phyloP scores from a whole-genome alignment of 2,113 vertebrate species.

The Lagopus leucura region DNA sequence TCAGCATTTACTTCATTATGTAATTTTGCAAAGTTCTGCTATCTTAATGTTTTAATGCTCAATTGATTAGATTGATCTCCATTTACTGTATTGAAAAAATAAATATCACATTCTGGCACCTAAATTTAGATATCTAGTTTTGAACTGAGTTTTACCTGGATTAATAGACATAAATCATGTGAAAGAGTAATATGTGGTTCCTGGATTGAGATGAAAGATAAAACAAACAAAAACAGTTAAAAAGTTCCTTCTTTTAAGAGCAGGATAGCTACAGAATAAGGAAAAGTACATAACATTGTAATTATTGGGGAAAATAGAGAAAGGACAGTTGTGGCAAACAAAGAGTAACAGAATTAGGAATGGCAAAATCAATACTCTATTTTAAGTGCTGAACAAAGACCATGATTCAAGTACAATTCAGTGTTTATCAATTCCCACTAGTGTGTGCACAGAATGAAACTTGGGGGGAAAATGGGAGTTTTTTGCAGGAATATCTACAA shows the following conservation, averaged over 20 bases:
- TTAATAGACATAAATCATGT: too few relatives aligned
- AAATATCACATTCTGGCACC: neutral
- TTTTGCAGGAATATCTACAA: neutral
- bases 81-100: neutral
- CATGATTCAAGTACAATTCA: neutral
- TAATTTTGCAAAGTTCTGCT: neutral
- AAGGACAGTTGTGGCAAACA: neutral
- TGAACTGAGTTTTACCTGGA: neutral
- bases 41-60: neutral
- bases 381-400: neutral
- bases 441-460: neutral
- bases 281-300: neutral
- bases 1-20: neutral
- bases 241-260: neutral
- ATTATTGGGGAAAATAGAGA: neutral
- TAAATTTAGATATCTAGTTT: neutral
- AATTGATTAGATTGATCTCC: neutral
- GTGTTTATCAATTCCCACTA: neutral
- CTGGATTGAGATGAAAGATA: neutral
- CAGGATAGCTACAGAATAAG: fast-evolving
- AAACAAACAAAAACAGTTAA: neutral
- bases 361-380: conserved; percentile 3
- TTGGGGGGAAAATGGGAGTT: neutral
- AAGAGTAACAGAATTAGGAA: neutral
- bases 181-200: neutral